phyloP scores from a whole-genome alignment of 2,113 vertebrate species.

The Cisticola juncidis region DNA sequence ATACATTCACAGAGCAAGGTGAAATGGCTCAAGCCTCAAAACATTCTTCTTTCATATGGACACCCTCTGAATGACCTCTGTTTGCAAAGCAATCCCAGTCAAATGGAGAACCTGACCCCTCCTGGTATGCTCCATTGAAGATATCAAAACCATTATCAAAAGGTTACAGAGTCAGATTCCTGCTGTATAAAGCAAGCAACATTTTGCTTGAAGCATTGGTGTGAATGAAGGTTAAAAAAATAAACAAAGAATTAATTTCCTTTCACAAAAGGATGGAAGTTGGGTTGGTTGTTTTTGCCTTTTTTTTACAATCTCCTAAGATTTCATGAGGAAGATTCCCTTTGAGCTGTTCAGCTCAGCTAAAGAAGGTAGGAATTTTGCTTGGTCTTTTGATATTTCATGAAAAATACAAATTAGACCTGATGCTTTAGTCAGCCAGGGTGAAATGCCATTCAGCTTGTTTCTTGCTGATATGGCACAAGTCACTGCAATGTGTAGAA shows the following conservation, averaged over 20 bases:
- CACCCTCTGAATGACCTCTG: not conserved
- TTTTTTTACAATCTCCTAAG: not conserved
- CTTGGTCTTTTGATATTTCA: not conserved
- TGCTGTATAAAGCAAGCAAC: not conserved
- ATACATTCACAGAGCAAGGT: not conserved
- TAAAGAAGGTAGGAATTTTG: not conserved
- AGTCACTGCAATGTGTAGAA: not conserved
- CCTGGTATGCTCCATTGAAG: fast-evolving
- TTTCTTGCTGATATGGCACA: not conserved
- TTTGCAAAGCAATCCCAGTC: not conserved
- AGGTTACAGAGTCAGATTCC: not conserved
- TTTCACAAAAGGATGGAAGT: not conserved
- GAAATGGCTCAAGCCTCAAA: not conserved
- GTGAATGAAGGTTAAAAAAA: not conserved
- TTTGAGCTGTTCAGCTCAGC: not conserved
- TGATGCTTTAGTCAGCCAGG: not conserved
- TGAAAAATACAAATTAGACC: not conserved
- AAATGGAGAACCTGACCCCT: not conserved
- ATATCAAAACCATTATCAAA: not conserved
- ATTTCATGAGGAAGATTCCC: not conserved
- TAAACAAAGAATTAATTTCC: not conserved
- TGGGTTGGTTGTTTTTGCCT: not conserved
- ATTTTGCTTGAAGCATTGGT: not conserved
- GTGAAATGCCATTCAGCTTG: not conserved
- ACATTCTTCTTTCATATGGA: not conserved